Evolutionary conservation across 2,888 invertebrate genomes (phyloP).

Genomic region (Phymatocera aterrima): DNA sequence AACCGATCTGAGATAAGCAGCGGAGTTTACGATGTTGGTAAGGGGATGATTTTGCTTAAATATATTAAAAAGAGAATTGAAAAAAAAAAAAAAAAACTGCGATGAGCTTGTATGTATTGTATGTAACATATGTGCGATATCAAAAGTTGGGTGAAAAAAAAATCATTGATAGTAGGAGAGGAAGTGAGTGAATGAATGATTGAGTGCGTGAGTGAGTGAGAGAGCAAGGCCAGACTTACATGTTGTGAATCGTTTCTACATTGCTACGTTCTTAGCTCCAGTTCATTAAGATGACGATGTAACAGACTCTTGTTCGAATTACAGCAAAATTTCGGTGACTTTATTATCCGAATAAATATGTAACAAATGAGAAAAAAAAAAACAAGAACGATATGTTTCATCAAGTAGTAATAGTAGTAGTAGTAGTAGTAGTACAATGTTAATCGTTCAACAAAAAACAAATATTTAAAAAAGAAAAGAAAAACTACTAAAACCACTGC

Average conservation of each 20-base stretch:
- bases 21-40: no score
- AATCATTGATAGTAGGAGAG: constrained; percentile 27
- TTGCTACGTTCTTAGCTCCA: constrained; percentile 75
- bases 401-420: no score
- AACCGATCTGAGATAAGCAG: no score
- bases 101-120: no score
- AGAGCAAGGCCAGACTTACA: constrained; percentile 71
- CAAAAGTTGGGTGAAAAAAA: neutral
- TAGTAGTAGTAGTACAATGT: no score
- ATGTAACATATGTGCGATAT: neutral
- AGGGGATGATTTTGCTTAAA: no score
- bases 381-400: no score
- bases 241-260: constrained; percentile 72
- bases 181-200: constrained; percentile 12
- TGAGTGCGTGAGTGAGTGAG: constrained; percentile 62
- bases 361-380: constrained; percentile 73
- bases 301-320: constrained; percentile 74
- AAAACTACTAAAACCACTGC: constrained; percentile 36
- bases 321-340: constrained; percentile 75
- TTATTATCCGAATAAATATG: constrained; percentile 74
- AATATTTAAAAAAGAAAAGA: constrained; percentile 11
- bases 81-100: no score
- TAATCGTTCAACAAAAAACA: constrained; percentile 32
- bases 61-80: no score
- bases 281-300: constrained; percentile 74